Conservation (phyloP, 2,888 invertebrate species). For the Metallyticus violacea region DNA sequence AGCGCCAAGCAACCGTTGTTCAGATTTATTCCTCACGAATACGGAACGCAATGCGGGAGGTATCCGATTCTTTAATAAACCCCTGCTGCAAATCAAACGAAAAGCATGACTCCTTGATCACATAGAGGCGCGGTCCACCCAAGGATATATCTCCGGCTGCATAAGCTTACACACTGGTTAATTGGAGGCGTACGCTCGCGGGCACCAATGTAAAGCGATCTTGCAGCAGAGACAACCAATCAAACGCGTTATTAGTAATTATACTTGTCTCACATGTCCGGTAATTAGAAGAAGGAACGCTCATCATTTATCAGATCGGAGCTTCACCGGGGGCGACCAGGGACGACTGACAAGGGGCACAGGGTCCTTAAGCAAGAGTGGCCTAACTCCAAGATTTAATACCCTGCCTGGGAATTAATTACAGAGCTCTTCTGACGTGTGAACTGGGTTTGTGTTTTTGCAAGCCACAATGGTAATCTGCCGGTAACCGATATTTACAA, state of each 20-base stretch:
- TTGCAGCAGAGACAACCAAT: slow-evolving; percentile 11
- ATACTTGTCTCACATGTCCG: slow-evolving; percentile 11
- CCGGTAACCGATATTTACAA: too few species aligned
- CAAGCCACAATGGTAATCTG: too few species aligned
- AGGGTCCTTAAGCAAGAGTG: neutral
- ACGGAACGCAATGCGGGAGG: neutral
- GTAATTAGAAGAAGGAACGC: slow-evolving; percentile 6
- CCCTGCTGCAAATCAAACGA: too few species aligned
- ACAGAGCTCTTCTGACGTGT: too few species aligned
- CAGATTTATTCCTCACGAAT: neutral
- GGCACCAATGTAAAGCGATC: slow-evolving; percentile 16
- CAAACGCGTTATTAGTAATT: slow-evolving; percentile 17
- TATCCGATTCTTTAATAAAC: neutral
- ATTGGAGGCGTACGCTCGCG: neutral
- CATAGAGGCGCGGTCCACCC: neutral
- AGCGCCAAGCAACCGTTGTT: too few species aligned
- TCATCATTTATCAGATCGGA: slow-evolving; percentile 14
- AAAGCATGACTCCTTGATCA: too few species aligned
- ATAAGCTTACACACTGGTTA: slow-evolving; percentile 5
- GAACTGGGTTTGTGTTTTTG: too few species aligned
- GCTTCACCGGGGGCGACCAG: neutral
- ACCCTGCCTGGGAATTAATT: neutral
- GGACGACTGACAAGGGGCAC: neutral
- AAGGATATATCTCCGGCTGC: neutral
- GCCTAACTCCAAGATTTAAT: neutral